These are phyloP conservation scores for Tridacna crocea DNA, from an alignment of 2,888 invertebrate genomes.

Conservation along the genomic window DNA sequence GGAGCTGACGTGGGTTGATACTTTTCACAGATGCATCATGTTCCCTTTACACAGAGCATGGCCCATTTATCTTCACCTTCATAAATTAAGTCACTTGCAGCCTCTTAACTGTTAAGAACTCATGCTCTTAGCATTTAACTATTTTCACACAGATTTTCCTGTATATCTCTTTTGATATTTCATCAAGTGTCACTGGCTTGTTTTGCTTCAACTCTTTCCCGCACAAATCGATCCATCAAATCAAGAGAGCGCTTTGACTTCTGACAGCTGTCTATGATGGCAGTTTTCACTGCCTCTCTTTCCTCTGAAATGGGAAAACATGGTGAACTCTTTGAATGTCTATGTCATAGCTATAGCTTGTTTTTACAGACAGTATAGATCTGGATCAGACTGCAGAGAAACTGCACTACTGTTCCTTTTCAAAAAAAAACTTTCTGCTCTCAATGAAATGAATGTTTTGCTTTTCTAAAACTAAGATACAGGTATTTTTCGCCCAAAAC, in stretches of 20 bases:
- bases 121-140: no score
- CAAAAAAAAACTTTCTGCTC: background rate
- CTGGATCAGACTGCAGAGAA: background rate
- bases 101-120: no score
- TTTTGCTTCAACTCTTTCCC: background rate
- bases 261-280: conserved; percentile 44
- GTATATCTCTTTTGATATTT: background rate
- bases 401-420: background rate
- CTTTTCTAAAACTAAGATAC: background rate
- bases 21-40: no score
- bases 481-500: background rate
- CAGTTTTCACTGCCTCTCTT: conserved; percentile 41
- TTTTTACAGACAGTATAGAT: background rate
- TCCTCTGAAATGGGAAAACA: conserved; percentile 37
- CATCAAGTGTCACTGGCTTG: background rate
- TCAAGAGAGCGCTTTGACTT: conserved; percentile 29
- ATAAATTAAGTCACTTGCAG: no score
- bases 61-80: no score
- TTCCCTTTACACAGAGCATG: no score
- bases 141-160: background rate
- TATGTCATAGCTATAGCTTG: background rate
- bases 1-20: no score
- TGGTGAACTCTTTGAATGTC: background rate
- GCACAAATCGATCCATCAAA: conserved; percentile 10
- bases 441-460: background rate